phyloP scores from a whole-genome alignment of 2,797 vertebrate genomes.

The Acestrorhynchus altus region DNA sequence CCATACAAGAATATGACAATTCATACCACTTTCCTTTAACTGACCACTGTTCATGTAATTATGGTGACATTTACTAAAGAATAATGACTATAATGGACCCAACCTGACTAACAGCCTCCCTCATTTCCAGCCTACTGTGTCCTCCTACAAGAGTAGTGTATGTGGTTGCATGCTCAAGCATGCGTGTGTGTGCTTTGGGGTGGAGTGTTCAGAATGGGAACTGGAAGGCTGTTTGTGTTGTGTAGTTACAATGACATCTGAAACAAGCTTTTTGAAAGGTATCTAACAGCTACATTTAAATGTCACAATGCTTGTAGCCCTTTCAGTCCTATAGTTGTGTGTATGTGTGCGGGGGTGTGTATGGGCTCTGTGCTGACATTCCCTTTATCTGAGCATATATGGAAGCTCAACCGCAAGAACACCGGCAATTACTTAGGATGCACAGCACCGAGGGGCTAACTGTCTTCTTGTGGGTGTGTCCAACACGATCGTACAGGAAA shows the following conservation, averaged over 20 bases:
- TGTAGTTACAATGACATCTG: background rate
- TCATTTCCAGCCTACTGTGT: background rate
- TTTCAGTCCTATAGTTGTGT: background rate
- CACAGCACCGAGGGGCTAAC: constrained; percentile 27
- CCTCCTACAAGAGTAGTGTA: background rate
- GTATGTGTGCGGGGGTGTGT: constrained; percentile 19
- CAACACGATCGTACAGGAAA: constrained; percentile 16
- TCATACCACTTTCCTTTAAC: background rate
- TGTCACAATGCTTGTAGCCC: background rate
- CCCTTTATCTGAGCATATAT: background rate
- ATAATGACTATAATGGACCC: constrained; percentile 14
- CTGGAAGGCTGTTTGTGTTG: background rate
- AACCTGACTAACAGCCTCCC: constrained; percentile 11
- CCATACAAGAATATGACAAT: constrained; percentile 26
- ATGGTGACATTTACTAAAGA: constrained; percentile 20
- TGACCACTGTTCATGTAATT: background rate
- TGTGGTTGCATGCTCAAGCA: background rate
- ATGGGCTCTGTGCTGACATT: constrained; percentile 17
- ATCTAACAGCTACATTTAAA: background rate
- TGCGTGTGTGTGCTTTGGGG: background rate
- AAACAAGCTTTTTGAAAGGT: background rate
- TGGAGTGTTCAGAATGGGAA: background rate
- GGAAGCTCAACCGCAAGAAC: constrained; percentile 21
- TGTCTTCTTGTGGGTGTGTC: constrained; percentile 32
- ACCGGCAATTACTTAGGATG: constrained; percentile 53